Percentiles rank a stretch among this genome's conserved stretches.
phyloP scores from a whole-genome alignment of 1,140 invertebrate genomes.

The Brachionus asplanchnoidis region DNA sequence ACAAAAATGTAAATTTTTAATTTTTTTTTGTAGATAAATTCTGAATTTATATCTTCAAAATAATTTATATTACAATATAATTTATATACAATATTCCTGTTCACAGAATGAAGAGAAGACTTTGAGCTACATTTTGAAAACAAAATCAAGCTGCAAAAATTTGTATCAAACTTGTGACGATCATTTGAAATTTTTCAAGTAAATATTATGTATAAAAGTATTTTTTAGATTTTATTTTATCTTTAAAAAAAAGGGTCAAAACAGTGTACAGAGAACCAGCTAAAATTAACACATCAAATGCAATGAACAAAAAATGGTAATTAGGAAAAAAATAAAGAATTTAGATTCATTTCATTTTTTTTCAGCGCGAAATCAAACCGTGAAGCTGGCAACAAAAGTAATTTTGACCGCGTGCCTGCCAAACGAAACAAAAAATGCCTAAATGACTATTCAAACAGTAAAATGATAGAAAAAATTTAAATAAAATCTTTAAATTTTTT shows the following conservation, averaged over 20 bases:
- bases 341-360: neutral
- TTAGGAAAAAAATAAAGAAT: neutral
- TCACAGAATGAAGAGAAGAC: conserved; percentile 5
- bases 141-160: conserved; percentile 9
- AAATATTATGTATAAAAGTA: neutral
- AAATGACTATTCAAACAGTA: neutral
- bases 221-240: neutral
- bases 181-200: conserved; percentile 42
- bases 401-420: neutral
- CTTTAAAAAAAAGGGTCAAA: neutral
- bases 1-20: conserved; percentile 6
- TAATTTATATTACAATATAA: no score
- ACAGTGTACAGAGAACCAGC: conserved; percentile 11
- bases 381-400: neutral
- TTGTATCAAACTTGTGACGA: conserved; percentile 17
- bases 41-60: no score
- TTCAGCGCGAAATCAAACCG: neutral
- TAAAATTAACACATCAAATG: conserved; percentile 8
- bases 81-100: no score
- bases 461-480: neutral
- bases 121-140: neutral
- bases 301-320: neutral
- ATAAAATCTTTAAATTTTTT: neutral
- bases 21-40: neutral
- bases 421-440: neutral